phyloP scores from a whole-genome alignment of 2,113 vertebrate species.

The Oreochromis tanganicae region DNA sequence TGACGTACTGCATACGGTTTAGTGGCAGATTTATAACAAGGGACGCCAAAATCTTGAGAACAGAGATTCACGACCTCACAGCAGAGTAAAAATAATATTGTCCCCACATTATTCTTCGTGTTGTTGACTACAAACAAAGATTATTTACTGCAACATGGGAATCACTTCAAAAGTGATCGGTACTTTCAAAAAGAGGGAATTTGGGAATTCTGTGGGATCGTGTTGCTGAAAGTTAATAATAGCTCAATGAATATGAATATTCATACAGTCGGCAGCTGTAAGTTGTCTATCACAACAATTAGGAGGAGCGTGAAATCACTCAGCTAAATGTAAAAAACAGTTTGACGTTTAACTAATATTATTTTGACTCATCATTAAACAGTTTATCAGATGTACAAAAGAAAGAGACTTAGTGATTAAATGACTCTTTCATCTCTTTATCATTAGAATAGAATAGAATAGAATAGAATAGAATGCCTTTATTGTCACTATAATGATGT shows the following conservation, averaged over 20 bases:
- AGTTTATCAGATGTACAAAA: neutral
- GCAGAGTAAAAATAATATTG: neutral
- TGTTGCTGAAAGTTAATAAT: neutral
- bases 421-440: neutral
- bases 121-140: neutral
- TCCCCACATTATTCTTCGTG: neutral
- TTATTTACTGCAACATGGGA: slow-evolving; percentile 12
- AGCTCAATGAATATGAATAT: neutral
- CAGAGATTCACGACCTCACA: neutral
- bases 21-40: neutral
- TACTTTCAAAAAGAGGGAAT: neutral
- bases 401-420: neutral
- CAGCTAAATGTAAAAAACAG: neutral
- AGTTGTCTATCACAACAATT: neutral
- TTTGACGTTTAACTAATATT: neutral
- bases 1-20: neutral
- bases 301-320: neutral
- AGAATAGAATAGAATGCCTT: neutral
- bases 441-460: neutral
- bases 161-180: neutral
- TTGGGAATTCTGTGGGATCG: neutral
- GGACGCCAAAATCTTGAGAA: neutral
- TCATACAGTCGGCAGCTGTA: neutral
- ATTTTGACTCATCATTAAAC: neutral
- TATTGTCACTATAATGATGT: neutral